Conservation (phyloP, 1,140 invertebrate genomes). For the Belonocnema kinseyi region DNA sequence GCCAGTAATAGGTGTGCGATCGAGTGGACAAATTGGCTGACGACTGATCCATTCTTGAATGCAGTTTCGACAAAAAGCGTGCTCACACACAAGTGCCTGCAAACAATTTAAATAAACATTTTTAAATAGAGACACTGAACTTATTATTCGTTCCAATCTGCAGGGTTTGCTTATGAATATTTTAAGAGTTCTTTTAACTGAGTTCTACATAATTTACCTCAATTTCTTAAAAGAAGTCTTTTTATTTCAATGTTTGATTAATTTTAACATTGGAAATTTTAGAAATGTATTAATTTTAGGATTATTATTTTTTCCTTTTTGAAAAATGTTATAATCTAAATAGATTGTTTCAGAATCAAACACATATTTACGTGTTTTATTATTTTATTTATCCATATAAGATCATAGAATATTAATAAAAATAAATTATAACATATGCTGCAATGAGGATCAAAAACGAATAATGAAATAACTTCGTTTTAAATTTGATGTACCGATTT, state of each 20-base stretch:
- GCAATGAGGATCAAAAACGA: conserved; percentile 31
- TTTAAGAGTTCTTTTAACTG: no score
- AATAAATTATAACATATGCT: not conserved
- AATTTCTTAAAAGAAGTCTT: no score
- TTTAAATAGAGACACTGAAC: no score
- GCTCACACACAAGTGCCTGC: conserved; percentile 95
- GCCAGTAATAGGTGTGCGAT: conserved; percentile 90
- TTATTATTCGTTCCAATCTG: no score
- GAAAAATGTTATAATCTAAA: no score
- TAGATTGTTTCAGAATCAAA: no score
- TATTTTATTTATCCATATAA: not conserved
- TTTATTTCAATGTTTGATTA: no score
- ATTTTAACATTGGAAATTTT: no score
- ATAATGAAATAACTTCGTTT: conserved; percentile 28
- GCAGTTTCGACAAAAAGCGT: conserved; percentile 95
- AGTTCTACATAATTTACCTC: no score
- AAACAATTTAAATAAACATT: conserved; percentile 51
- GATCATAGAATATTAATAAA: not conserved
- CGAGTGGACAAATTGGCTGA: conserved; percentile 95
- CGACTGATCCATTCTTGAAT: conserved; percentile 96
- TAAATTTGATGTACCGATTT: conserved; percentile 31
- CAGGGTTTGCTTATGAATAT: no score
- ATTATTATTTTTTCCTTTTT: no score
- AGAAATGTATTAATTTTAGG: no score
- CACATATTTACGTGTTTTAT: conserved; percentile 45